Percentiles rank a stretch among this genome's conserved stretches.
Conservation (phyloP, 2,113 vertebrate species). For the Drymodes brunneopygia region DNA sequence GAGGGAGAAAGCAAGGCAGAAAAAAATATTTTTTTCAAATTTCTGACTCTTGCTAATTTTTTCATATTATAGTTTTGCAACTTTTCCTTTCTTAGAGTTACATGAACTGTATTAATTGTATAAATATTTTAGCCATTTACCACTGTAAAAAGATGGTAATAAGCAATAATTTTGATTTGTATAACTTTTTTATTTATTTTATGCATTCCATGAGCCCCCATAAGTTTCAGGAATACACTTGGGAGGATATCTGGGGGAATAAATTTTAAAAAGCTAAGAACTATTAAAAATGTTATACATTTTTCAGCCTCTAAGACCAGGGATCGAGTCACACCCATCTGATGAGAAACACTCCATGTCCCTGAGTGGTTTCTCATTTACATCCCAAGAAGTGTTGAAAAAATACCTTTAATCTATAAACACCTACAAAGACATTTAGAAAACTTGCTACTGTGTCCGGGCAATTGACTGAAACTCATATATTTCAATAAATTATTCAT, state of each 20-base stretch:
- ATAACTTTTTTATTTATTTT: background rate
- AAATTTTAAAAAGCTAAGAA: background rate
- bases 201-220: background rate
- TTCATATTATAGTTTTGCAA: background rate
- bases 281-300: background rate
- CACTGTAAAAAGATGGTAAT: background rate
- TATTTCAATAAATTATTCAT: slow-evolving; percentile 51
- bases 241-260: background rate
- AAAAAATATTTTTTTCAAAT: background rate
- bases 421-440: background rate
- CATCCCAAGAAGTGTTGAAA: background rate
- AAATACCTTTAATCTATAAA: background rate
- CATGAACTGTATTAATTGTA: background rate
- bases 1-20: background rate
- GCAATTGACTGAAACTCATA: background rate
- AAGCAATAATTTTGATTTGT: background rate
- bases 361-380: background rate
- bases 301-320: background rate
- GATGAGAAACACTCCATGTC: background rate
- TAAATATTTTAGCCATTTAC: background rate
- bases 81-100: background rate
- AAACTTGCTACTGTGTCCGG: background rate
- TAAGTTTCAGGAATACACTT: background rate
- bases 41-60: background rate
- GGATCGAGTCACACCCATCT: background rate